phyloP scores from a whole-genome alignment of 2,888 invertebrate species.

The Melanargia galathea region DNA sequence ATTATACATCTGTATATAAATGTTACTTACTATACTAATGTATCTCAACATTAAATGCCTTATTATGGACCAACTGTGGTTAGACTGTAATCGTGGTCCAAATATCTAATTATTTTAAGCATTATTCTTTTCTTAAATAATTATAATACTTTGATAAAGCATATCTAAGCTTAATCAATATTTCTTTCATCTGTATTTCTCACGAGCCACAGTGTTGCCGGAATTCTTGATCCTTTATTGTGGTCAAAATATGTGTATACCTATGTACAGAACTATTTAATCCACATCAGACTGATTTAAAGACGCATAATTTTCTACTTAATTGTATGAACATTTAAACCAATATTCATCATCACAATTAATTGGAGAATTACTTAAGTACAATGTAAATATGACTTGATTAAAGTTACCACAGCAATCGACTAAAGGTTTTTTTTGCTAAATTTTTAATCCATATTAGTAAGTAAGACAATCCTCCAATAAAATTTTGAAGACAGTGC shows the following conservation, averaged over 20 bases:
- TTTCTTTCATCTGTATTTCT: background rate
- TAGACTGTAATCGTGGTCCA: slow-evolving; percentile 34
- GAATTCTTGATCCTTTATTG: background rate
- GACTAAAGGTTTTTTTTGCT: background rate
- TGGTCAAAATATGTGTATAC: background rate
- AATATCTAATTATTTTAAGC: slow-evolving; percentile 24
- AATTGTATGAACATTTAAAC: background rate
- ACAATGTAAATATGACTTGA: slow-evolving; percentile 30
- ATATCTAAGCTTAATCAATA: background rate
- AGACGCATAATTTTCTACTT: slow-evolving; percentile 8
- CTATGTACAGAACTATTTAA: background rate
- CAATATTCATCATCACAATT: slow-evolving; percentile 4
- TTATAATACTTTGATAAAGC: slow-evolving; percentile 3
- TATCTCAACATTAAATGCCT: slow-evolving; percentile 58
- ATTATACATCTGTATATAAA: slow-evolving; percentile 32
- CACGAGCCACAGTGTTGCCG: background rate
- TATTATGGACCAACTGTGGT: slow-evolving; percentile 73
- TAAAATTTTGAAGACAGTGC: background rate
- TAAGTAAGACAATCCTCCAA: background rate
- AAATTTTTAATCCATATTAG: background rate
- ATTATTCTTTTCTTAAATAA: slow-evolving; percentile 2
- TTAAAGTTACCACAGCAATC: slow-evolving; percentile 32
- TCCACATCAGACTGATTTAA: slow-evolving; percentile 12
- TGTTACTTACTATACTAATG: slow-evolving; percentile 30
- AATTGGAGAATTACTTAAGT: slow-evolving; percentile 11